phyloP scores from a whole-genome alignment of 2,113 vertebrate species.

The Protomyctophum bolini region DNA sequence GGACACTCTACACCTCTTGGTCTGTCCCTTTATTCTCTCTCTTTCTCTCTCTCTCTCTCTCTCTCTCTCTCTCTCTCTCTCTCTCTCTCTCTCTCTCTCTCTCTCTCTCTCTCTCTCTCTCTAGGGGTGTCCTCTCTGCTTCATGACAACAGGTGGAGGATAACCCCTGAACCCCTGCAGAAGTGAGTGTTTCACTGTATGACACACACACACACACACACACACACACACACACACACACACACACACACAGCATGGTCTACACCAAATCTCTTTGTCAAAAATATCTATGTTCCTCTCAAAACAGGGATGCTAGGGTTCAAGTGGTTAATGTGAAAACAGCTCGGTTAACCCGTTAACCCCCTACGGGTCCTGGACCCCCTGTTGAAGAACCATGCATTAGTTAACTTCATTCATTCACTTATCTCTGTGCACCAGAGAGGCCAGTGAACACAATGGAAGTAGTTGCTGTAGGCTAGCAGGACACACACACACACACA shows the following conservation, averaged over 20 bases:
- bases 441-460: neutral
- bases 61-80: neutral
- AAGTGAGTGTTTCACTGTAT: neutral
- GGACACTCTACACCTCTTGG: neutral
- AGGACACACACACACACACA: neutral
- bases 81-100: neutral
- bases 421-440: neutral
- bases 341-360: no score
- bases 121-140: neutral
- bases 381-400: no score
- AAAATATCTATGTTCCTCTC: neutral
- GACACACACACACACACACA: slow-evolving; percentile 1
- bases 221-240: neutral
- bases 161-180: neutral
- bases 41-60: neutral
- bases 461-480: neutral
- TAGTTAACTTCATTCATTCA: neutral
- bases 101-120: neutral
- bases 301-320: neutral
- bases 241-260: neutral
- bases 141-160: slow-evolving; percentile 7
- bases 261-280: no score
- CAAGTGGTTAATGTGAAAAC: neutral
- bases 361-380: no score
- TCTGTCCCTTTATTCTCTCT: neutral